Base-by-base conservation (phyloP, 2,888 invertebrate genomes). In the Synanthedon myopaeformis region DNA sequence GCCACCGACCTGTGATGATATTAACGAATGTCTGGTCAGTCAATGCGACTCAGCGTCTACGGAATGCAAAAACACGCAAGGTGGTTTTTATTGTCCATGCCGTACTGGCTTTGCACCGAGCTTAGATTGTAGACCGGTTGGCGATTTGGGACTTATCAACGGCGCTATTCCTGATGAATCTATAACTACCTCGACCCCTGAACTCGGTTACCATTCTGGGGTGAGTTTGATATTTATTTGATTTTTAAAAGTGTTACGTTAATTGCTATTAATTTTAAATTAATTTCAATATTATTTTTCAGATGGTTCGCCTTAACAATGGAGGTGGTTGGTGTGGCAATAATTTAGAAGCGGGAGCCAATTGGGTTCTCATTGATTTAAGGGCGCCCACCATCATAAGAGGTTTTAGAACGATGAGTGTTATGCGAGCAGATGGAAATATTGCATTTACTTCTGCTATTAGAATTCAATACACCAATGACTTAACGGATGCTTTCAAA, bases 1-100 rank as follows among this genome's bases (percentile, higher is more conserved):
- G 64, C 91, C 95, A 51, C 97, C 97, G 1, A 92, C 91, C 57
- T 97, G 97, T 70, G 96, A 96, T 86, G 96, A 97, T 74, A 93
- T 97, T 57, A 96, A 97, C 67, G 97, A 97, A 82, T 97, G 97
- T 74, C 89, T 91, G 4, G 94, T 92, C 60, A 95, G 94, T 56
- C 96, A 96, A 75, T 97, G 97, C 74, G 97, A 97, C 70, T 84
- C 93, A 23, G 94, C 95, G 0, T 96, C 96, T 0, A 97, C 97
- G 0, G 95, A 96, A 74, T 97, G 97, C 74, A 91, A 92, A 61
- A 97, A 97, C 70, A 93, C 93, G 4, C 92, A 93, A 51, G 97
- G 97, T 49, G 94, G 94, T 17, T 97, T 96, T 84, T 93, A 92
- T 64, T 97, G 97, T 71, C 94, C 95, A 63, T 97, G 97, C 69